Evolutionary conservation across 2,888 invertebrate species (phyloP), one percentile per base, ranked within the genome.

Genomic region (Cosmia pyralina): DNA sequence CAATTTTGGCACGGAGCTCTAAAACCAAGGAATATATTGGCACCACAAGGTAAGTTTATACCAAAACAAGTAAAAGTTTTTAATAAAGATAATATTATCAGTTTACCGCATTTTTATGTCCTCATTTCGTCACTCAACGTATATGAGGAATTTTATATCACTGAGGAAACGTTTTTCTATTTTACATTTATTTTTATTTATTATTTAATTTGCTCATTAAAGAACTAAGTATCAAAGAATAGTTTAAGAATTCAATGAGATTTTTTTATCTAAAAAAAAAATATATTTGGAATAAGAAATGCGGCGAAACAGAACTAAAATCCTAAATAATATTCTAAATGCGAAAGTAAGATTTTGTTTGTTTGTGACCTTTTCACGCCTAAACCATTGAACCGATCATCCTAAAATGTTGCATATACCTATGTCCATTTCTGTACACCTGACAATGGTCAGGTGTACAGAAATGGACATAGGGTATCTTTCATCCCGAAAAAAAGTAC

Each of bases 1-100:
- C 46, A 69, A 77, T 69, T 69, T 75, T 48, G 13, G 11, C 50
- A 52, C 10, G 1, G 0, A 69, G 50, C 52, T 59, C 38, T 77
- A 41, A 68, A 74, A 17, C 58, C 28, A 13, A 44, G 0, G 13
- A 68, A 77, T 76, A 67, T 62, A 46, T 75, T 75, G 44, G 58
- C 15, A 52, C n/a, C 50, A 11, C 38, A n/a, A 38, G 70, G 38
- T 50, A 8, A 28, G 44, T 46, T 38, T n/a, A 58, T 38, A 69
- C 13, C 44, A 34, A 77, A 68, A 46, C n/a, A n/a, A 28, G n/a
- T 52, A 41, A 59, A 77, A 77, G 2, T 52, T 77, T 69, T 69
- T 58, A 77, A 52, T 77, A 69, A 52, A 50, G 34, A 59, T 59
- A 34, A 53, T 70, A n/a, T 17, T 70, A n/a, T 17, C 38, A 8